These are phyloP conservation scores for Silurus lanzhouensis DNA, from an alignment of 2,797 vertebrate species.

Conservation along the genomic window DNA sequence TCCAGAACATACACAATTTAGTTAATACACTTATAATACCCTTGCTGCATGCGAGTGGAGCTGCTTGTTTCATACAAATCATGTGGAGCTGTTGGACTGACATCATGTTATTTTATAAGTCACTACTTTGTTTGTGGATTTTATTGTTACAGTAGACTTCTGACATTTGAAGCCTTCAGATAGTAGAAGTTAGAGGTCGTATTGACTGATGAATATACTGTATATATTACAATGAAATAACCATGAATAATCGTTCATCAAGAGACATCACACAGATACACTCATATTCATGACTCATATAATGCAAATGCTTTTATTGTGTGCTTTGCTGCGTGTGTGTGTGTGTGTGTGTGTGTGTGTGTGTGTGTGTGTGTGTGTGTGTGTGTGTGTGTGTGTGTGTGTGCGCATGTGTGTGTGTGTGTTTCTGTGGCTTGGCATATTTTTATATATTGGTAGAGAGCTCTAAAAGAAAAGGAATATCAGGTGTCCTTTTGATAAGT, in stretches of 20 bases:
- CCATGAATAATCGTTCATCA: constrained; percentile 12
- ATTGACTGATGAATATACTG: not conserved
- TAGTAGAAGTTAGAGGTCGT: not conserved
- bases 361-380: not conserved
- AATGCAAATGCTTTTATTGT: not conserved
- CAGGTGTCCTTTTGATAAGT: not conserved
- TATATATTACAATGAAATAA: not conserved
- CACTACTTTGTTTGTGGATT: not conserved
- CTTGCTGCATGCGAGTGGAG: not conserved
- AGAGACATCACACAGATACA: not conserved
- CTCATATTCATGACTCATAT: constrained; percentile 25
- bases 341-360: not conserved
- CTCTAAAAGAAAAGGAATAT: not conserved
- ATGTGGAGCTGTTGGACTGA: not conserved
- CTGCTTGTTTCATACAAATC: not conserved
- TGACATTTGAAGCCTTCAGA: not conserved
- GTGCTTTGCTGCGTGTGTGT: not conserved
- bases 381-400: not conserved
- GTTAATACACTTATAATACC: not conserved
- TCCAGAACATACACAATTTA: not conserved
- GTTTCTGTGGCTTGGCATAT: not conserved
- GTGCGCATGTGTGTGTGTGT: not conserved
- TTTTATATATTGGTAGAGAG: not conserved
- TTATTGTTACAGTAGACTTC: not conserved
- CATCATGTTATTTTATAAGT: not conserved